Evolutionary conservation across 2,888 invertebrate species (phyloP).

Genomic region (Embidobia sp.): DNA sequence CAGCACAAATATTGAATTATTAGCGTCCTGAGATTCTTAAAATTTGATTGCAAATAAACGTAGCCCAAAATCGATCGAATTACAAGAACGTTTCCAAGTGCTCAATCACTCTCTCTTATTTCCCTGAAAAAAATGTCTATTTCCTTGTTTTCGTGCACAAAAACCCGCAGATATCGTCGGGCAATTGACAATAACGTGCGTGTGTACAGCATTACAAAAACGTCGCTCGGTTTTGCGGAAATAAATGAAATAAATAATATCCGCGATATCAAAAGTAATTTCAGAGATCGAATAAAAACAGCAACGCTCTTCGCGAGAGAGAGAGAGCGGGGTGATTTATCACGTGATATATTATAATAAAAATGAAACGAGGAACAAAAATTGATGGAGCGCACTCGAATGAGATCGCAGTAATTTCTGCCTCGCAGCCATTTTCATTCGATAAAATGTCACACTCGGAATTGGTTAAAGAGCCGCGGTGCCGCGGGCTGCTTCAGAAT

Average conservation of each 20-base stretch:
- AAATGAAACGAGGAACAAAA: constrained; percentile 41
- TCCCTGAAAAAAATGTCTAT: too few relatives aligned
- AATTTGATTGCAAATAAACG: too few relatives aligned
- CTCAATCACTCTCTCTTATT: too few relatives aligned
- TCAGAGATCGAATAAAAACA: constrained; percentile 13
- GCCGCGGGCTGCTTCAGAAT: constrained; percentile 46
- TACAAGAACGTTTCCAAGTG: too few relatives aligned
- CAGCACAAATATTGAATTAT: too few relatives aligned
- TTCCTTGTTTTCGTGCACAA: too few relatives aligned
- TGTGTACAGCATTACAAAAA: too few relatives aligned
- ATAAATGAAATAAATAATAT: constrained; percentile 36
- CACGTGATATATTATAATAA: constrained; percentile 36
- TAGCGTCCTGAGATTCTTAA: too few relatives aligned
- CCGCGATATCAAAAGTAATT: constrained; percentile 14
- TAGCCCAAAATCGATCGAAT: too few relatives aligned
- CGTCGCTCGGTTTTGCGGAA: constrained; percentile 15
- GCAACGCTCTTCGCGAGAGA: constrained; percentile 9
- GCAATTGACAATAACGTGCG: too few relatives aligned
- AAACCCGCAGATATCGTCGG: too few relatives aligned
- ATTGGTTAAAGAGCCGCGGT: constrained; percentile 49
- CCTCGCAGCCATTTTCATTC: constrained; percentile 45
- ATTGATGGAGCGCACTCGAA: constrained; percentile 26
- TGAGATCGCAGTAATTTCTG: constrained; percentile 40
- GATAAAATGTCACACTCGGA: constrained; percentile 57
- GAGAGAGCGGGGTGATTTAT: constrained; percentile 26